Percentiles rank a stretch among this genome's conserved stretches.
Evolutionary conservation across 2,888 invertebrate genomes (phyloP).

Genomic region (Caenorhabditis becei): DNA sequence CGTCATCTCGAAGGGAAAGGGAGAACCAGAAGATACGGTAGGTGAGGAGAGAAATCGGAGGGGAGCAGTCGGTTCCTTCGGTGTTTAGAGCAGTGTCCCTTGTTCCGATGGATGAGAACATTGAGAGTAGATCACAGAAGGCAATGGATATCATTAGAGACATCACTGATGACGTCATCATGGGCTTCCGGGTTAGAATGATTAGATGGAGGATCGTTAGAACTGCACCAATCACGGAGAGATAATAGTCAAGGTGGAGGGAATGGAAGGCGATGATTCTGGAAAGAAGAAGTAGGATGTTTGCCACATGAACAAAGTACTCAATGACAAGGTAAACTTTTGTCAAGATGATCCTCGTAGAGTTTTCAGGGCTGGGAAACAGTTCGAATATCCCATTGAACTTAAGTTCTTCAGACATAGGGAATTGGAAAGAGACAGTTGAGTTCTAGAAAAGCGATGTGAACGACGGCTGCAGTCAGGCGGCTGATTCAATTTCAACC

Average conservation of each 20-base stretch:
- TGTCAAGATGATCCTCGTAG: background rate
- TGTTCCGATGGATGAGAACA: conserved; percentile 1
- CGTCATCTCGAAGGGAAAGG: conserved; percentile 1
- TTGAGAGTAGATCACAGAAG: conserved; percentile 8
- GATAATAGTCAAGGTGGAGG: background rate
- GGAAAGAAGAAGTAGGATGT: background rate
- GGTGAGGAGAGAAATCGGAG: conserved; percentile 1
- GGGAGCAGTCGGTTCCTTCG: conserved; percentile 7
- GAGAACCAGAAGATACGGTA: conserved; percentile 9
- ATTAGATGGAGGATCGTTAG: conserved; percentile 9
- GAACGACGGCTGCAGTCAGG: too few species aligned
- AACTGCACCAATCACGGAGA: conserved; percentile 1
- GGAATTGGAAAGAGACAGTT: too few species aligned
- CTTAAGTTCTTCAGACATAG: too few species aligned
- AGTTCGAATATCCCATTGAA: too few species aligned
- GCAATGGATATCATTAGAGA: conserved; percentile 22
- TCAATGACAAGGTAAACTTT: background rate
- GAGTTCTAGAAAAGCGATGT: too few species aligned
- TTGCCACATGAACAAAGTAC: background rate
- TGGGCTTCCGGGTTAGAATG: conserved; percentile 19
- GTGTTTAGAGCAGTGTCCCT: background rate
- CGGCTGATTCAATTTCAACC: too few species aligned
- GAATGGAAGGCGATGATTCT: background rate
- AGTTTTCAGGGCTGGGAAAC: background rate
- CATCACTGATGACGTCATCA: conserved; percentile 30